Evolutionary conservation across 1,140 invertebrate genomes (phyloP).

Genomic region (Papilio polyxenes): DNA sequence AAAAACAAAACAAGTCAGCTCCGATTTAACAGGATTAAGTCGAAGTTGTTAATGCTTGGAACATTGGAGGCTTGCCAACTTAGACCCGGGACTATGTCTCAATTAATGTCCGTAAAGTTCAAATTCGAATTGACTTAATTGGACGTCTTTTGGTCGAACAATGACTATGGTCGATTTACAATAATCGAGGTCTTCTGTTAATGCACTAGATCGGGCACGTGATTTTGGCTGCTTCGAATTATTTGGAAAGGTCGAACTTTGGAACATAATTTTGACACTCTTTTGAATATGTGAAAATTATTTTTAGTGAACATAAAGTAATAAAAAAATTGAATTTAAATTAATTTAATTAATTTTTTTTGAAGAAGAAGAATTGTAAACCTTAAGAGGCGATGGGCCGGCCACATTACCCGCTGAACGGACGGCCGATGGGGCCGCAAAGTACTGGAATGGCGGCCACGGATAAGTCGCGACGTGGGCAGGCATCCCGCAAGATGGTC

Average conservation of each 20-base stretch:
- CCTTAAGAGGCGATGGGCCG: too few relatives aligned
- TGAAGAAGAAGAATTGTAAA: too few relatives aligned
- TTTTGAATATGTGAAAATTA: neutral
- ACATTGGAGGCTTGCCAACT: constrained; percentile 14
- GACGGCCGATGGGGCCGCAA: too few relatives aligned
- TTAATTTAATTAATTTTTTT: too few relatives aligned
- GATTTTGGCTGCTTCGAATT: neutral
- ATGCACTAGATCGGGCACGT: neutral
- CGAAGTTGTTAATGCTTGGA: constrained; percentile 24
- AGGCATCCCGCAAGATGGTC: too few relatives aligned
- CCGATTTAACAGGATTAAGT: constrained; percentile 23
- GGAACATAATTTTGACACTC: neutral
- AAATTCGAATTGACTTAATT: constrained; percentile 26
- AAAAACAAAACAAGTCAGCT: constrained; percentile 28
- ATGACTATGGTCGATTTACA: constrained; percentile 12
- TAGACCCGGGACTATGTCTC: neutral
- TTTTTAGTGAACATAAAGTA: too few relatives aligned
- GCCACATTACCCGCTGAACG: too few relatives aligned
- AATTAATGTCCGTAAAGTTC: constrained; percentile 18
- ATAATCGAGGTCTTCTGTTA: constrained; percentile 4
- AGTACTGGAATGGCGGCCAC: too few relatives aligned
- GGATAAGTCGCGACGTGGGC: too few relatives aligned
- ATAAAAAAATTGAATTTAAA: too few relatives aligned
- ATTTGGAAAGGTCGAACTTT: neutral
- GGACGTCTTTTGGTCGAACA: constrained; percentile 3